phyloP scores from a whole-genome alignment of 2,888 invertebrate species.

The Sinopyrophorus schimmeli region DNA sequence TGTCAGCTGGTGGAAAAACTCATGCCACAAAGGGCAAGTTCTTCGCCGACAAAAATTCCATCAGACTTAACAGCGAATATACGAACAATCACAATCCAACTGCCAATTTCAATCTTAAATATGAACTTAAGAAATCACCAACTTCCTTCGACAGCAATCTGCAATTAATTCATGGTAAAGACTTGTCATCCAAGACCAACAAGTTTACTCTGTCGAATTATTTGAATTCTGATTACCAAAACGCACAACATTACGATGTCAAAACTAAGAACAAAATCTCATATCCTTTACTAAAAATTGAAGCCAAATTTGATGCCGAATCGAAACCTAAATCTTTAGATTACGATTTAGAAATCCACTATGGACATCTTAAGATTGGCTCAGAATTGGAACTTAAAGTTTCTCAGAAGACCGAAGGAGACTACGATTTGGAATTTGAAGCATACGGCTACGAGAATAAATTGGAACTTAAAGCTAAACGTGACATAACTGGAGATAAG shows the following conservation, averaged over 20 bases:
- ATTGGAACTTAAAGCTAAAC: constrained; percentile 60
- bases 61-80: constrained; percentile 58
- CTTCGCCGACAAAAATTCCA: constrained; percentile 48
- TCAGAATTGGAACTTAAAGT: constrained; percentile 56
- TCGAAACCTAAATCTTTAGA: constrained; percentile 61
- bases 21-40: constrained; percentile 57
- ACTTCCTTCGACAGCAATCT: constrained; percentile 38
- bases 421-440: constrained; percentile 63
- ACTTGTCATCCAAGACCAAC: constrained; percentile 61
- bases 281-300: constrained; percentile 60
- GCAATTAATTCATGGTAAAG: constrained; percentile 64
- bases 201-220: constrained; percentile 56
- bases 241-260: constrained; percentile 55
- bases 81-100: constrained; percentile 64
- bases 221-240: constrained; percentile 44
- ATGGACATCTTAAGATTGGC: constrained; percentile 62
- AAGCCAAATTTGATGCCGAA: constrained; percentile 61
- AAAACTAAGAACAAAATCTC: constrained; percentile 61
- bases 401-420: constrained; percentile 55
- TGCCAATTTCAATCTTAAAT: constrained; percentile 64
- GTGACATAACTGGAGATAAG: constrained; percentile 62
- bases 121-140: constrained; percentile 49
- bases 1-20: constrained; percentile 57
- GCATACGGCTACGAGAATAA: constrained; percentile 57
- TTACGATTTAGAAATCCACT: constrained; percentile 61